Conservation (phyloP, 2,888 invertebrate genomes). For the Rotaria magnacalcarata region DNA sequence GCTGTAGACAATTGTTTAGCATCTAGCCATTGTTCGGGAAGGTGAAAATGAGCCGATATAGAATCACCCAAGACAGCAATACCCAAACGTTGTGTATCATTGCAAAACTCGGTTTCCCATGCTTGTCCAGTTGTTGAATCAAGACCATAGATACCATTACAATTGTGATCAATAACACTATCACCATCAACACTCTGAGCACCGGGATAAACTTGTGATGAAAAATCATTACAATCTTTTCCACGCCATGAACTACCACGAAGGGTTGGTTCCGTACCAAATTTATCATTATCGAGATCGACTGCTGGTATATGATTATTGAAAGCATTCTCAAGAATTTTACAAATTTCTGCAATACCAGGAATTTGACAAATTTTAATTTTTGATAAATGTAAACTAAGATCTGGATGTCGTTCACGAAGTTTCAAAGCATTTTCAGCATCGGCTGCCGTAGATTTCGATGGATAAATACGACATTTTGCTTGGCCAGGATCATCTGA, state of each 20-base stretch:
- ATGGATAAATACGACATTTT: constrained; percentile 51
- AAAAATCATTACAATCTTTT: constrained; percentile 54
- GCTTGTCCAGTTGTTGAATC: constrained; percentile 51
- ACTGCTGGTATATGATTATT: neutral
- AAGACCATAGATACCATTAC: constrained; percentile 59
- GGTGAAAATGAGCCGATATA: constrained; percentile 62
- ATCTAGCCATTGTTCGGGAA: constrained; percentile 60
- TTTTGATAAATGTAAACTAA: neutral
- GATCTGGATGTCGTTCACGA: neutral
- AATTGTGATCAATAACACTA: constrained; percentile 55
- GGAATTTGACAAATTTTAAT: constrained; percentile 50
- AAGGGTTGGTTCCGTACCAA: constrained; percentile 49
- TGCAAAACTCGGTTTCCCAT: constrained; percentile 57
- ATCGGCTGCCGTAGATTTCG: constrained; percentile 10
- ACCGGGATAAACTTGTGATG: constrained; percentile 51
- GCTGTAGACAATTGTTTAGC: constrained; percentile 50
- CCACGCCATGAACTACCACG: constrained; percentile 56
- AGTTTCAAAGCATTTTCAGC: neutral
- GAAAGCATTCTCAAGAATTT: constrained; percentile 30
- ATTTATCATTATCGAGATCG: neutral
- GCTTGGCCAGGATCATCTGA: constrained; percentile 49
- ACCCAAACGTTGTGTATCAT: constrained; percentile 52
- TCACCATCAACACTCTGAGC: constrained; percentile 52
- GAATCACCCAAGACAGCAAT: constrained; percentile 60
- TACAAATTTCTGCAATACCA: constrained; percentile 51